Evolutionary conservation across 2,888 invertebrate species (phyloP).

Genomic region (Drosophila testacea): DNA sequence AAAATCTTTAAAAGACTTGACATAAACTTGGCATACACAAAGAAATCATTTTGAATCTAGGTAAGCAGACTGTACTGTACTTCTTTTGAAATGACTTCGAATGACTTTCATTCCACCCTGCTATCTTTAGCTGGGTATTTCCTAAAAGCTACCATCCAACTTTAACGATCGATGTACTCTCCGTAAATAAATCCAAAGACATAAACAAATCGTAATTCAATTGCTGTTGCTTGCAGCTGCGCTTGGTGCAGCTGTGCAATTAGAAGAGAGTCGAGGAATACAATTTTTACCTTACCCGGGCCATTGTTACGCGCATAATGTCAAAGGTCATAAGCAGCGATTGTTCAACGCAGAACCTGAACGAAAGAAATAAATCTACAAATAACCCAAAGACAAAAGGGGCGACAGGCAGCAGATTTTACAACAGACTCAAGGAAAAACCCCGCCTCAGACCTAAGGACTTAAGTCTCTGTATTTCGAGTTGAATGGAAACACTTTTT

Average conservation of each 20-base stretch:
- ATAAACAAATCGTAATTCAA: constrained; percentile 37
- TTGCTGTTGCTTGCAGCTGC: constrained; percentile 74
- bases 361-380: constrained; percentile 24
- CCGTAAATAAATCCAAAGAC: constrained; percentile 26
- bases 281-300: constrained; percentile 42
- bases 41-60: neutral
- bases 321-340: constrained; percentile 73
- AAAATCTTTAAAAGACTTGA: neutral
- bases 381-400: constrained; percentile 60
- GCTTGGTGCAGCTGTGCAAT: constrained; percentile 62
- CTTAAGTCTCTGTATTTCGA: constrained; percentile 35
- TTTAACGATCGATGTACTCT: constrained; percentile 2
- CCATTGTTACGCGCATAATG: constrained; percentile 68
- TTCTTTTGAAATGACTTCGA: neutral
- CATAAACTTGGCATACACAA: constrained; percentile 1
- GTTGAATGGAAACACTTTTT: constrained; percentile 24
- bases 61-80: constrained; percentile 12
- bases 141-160: constrained; percentile 17
- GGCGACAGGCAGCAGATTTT: constrained; percentile 48
- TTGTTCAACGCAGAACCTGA: constrained; percentile 60
- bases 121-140: neutral
- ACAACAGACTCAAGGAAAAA: constrained; percentile 47
- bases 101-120: constrained; percentile 7
- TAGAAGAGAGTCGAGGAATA: constrained; percentile 30
- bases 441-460: constrained; percentile 27